Percentiles rank a stretch among this genome's conserved stretches.
Conservation (phyloP, 2,113 vertebrate genomes). For the Aythya baeri region DNA sequence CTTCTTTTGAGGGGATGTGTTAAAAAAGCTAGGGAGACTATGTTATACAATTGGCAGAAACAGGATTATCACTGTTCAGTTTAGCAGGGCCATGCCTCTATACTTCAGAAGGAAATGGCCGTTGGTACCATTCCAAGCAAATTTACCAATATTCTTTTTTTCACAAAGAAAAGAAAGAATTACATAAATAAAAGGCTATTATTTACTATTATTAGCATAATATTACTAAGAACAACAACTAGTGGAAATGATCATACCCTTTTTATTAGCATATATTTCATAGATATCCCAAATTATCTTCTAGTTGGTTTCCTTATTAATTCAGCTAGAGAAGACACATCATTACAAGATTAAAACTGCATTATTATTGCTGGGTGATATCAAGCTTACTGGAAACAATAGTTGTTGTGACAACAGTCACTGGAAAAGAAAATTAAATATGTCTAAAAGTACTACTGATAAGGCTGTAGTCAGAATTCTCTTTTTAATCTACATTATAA, state of each 20-base stretch:
- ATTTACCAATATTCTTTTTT: neutral
- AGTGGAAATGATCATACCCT: neutral
- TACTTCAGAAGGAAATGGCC: neutral
- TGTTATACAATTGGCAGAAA: neutral
- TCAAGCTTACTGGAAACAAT: conserved; percentile 64
- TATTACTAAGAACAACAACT: conserved; percentile 20
- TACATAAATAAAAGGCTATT: conserved; percentile 36
- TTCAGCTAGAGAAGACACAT: conserved; percentile 58
- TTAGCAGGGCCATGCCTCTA: neutral
- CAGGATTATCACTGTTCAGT: neutral
- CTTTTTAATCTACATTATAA: conserved; percentile 65
- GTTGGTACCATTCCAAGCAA: neutral
- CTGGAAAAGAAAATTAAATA: conserved; percentile 71
- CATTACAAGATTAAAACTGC: conserved; percentile 65
- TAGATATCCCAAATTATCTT: conserved; percentile 65
- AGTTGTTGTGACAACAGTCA: conserved; percentile 73
- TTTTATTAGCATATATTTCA: conserved; percentile 51
- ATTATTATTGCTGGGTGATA: conserved; percentile 65
- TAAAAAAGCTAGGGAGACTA: neutral
- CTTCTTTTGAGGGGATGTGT: neutral
- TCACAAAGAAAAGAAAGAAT: neutral
- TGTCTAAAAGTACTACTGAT: conserved; percentile 53
- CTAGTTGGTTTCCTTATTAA: conserved; percentile 67
- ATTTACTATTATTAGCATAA: conserved; percentile 56
- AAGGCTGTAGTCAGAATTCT: conserved; percentile 51